Conservation (phyloP, 2,888 invertebrate species). For the Leucoma salicis region DNA sequence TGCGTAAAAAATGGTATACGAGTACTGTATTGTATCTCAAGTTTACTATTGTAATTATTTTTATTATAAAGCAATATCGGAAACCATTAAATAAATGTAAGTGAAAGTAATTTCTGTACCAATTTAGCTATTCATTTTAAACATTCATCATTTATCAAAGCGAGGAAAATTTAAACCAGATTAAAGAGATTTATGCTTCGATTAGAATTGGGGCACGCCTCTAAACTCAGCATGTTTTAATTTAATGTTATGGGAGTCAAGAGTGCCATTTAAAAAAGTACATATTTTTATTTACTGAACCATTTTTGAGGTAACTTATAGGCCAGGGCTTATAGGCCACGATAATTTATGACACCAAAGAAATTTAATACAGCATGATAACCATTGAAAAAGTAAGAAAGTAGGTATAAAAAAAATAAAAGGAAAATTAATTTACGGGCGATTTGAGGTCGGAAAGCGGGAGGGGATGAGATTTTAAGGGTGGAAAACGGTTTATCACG, state of each 20-base stretch:
- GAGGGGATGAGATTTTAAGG: no score
- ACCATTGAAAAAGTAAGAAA: no score
- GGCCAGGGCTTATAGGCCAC: no score
- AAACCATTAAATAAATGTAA: neutral
- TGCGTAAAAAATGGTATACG: no score
- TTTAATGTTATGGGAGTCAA: constrained; percentile 26
- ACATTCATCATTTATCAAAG: constrained; percentile 23
- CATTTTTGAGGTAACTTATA: no score
- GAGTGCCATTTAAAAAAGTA: constrained; percentile 21
- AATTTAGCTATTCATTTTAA: constrained; percentile 15
- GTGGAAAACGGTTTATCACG: no score
- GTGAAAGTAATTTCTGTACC: constrained; percentile 8
- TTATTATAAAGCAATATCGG: neutral
- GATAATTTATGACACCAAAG: no score
- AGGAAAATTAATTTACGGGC: no score
- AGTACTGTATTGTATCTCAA: no score
- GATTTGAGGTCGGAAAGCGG: no score
- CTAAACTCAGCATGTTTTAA: constrained; percentile 29
- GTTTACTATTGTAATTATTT: neutral
- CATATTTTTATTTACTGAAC: neutral
- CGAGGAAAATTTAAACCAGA: constrained; percentile 29
- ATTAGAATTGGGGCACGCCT: constrained; percentile 28
- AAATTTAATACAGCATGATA: no score
- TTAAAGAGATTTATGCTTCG: constrained; percentile 34
- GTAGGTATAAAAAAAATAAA: no score